Conservation (phyloP, 2,888 invertebrate genomes). For the Synergus laeviventris region DNA sequence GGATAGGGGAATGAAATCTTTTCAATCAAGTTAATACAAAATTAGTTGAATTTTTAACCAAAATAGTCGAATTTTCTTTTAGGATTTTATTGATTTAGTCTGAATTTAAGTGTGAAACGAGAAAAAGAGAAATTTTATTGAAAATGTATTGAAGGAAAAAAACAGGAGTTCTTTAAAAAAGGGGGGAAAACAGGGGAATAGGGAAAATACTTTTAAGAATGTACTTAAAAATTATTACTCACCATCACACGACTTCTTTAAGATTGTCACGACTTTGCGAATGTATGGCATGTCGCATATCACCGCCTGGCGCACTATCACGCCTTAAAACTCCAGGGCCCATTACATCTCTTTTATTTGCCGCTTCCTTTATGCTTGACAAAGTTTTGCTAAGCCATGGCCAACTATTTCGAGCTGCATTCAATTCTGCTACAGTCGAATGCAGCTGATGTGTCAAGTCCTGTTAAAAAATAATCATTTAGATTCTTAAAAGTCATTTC, state of each 20-base stretch:
- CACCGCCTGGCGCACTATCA: conserved; percentile 76
- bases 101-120: too few species aligned
- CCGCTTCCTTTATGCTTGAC: conserved; percentile 85
- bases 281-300: conserved; percentile 69
- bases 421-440: conserved; percentile 87
- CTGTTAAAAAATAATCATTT: conserved; percentile 73
- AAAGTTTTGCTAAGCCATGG: conserved; percentile 97
- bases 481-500: not conserved
- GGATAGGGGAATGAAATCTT: too few species aligned
- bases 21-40: too few species aligned
- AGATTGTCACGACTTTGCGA: conserved; percentile 72
- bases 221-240: conserved; percentile 26
- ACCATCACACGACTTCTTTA: conserved; percentile 71
- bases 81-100: too few species aligned
- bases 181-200: too few species aligned
- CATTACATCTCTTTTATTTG: conserved; percentile 79
- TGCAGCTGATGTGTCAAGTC: conserved; percentile 94
- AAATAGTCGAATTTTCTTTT: too few species aligned
- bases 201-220: not conserved
- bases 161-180: too few species aligned
- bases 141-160: too few species aligned
- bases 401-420: conserved; percentile 85
- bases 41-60: too few species aligned
- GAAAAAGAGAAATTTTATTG: too few species aligned
- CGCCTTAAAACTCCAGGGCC: conserved; percentile 70